phyloP scores from a whole-genome alignment of 2,113 vertebrate genomes.

The Myotis lucifugus region DNA sequence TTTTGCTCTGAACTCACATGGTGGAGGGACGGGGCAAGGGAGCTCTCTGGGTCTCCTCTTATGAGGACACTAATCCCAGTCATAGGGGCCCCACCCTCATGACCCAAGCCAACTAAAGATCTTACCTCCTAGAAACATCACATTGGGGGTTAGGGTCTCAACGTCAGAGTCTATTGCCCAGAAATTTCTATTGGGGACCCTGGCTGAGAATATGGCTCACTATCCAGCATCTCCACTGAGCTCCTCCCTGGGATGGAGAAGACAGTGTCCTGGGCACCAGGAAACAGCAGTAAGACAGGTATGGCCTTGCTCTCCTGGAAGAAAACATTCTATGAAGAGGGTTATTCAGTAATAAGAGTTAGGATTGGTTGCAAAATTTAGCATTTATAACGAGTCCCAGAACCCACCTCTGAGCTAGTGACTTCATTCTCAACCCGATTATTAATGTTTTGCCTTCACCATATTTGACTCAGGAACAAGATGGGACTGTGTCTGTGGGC shows the following conservation, averaged over 20 bases:
- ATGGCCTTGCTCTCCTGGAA: neutral
- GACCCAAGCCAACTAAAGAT: neutral
- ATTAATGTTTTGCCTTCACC: neutral
- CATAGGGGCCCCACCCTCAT: neutral
- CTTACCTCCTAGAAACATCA: neutral
- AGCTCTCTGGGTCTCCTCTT: neutral
- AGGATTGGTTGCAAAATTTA: neutral
- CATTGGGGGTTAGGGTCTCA: rapidly evolving
- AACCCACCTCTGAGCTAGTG: neutral
- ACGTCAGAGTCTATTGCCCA: neutral
- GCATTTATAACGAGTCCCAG: neutral
- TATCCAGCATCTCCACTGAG: neutral
- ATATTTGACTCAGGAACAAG: neutral
- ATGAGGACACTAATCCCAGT: neutral
- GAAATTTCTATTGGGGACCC: rapidly evolving
- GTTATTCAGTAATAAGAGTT: neutral
- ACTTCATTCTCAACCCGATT: neutral
- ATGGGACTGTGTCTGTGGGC: neutral
- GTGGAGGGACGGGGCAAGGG: neutral
- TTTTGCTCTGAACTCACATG: neutral
- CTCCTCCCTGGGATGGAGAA: rapidly evolving
- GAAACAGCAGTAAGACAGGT: neutral
- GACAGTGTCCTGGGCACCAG: neutral
- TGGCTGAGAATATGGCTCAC: rapidly evolving
- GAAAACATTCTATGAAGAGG: rapidly evolving